Percentiles rank a stretch among this genome's conserved stretches.
phyloP scores from a whole-genome alignment of 1,140 invertebrate species.

The Trichonephila inaurata region DNA sequence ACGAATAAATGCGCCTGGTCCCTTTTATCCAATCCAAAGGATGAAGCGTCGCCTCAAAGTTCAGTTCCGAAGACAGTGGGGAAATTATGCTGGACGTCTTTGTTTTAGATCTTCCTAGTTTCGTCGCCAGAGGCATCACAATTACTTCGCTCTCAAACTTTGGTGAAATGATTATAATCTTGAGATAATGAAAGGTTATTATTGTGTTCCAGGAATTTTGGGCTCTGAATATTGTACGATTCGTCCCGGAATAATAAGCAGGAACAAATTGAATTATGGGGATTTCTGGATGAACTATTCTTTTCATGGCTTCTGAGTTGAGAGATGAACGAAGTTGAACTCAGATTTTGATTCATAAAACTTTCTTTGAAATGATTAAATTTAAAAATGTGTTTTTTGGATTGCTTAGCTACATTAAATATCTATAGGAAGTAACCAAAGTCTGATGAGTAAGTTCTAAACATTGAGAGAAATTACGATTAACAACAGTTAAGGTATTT shows the following conservation, averaged over 20 bases:
- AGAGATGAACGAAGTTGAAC: too few relatives aligned
- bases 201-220: constrained; percentile 6
- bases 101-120: background rate
- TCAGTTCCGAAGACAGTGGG: background rate
- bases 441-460: too few relatives aligned
- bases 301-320: background rate
- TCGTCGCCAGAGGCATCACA: background rate
- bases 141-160: background rate
- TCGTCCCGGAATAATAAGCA: background rate
- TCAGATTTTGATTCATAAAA: too few relatives aligned
- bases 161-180: background rate
- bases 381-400: too few relatives aligned
- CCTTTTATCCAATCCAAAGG: background rate
- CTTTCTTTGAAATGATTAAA: too few relatives aligned
- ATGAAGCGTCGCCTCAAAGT: background rate
- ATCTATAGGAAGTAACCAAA: too few relatives aligned
- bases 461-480: too few relatives aligned
- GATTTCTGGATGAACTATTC: background rate
- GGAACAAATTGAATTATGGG: constrained; percentile 3
- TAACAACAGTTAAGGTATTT: too few relatives aligned
- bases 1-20: constrained; percentile 3
- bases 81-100: background rate
- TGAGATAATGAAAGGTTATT: constrained; percentile 31
- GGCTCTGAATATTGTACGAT: background rate
- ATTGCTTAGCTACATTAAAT: too few relatives aligned